These are phyloP conservation scores for Camptogramma bilineatum DNA, from an alignment of 2,888 invertebrate species.

Conservation along the genomic window DNA sequence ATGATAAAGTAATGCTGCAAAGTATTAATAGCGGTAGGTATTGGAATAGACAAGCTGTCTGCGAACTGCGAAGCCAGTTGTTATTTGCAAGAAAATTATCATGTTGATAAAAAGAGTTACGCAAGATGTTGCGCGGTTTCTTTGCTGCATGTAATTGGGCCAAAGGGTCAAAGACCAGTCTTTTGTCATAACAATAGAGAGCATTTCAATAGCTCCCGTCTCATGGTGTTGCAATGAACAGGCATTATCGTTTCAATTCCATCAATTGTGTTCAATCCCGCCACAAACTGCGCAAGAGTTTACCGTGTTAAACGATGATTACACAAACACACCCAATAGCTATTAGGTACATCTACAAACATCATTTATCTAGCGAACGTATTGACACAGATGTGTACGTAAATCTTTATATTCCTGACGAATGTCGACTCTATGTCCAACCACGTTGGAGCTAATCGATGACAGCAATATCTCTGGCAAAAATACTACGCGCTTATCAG, in stretches of 20 bases:
- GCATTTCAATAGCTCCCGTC: slow-evolving; percentile 43
- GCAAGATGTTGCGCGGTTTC: slow-evolving; percentile 50
- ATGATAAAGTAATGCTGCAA: slow-evolving; percentile 29
- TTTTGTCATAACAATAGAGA: slow-evolving; percentile 54
- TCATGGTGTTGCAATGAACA: slow-evolving; percentile 44
- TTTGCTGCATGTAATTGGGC: slow-evolving; percentile 57
- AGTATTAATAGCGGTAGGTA: slow-evolving; percentile 31
- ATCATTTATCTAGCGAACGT: slow-evolving; percentile 38
- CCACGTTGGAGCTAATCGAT: slow-evolving; percentile 9
- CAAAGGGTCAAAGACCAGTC: slow-evolving; percentile 71
- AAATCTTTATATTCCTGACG: slow-evolving; percentile 30
- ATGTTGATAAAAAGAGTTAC: slow-evolving; percentile 52
- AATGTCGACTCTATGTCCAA: slow-evolving; percentile 29
- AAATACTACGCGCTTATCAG: slow-evolving; percentile 50
- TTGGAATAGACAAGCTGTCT: slow-evolving; percentile 43
- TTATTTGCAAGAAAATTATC: slow-evolving; percentile 45
- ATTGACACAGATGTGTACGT: slow-evolving; percentile 51
- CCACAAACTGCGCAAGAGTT: slow-evolving; percentile 23
- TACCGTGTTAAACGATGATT: slow-evolving; percentile 34
- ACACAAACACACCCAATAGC: slow-evolving; percentile 34
- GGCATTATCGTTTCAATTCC: slow-evolving; percentile 28
- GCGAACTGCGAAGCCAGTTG: slow-evolving; percentile 29
- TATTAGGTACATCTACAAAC: slow-evolving; percentile 31
- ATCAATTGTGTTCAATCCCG: slow-evolving; percentile 42
- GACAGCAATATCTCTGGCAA: slow-evolving; percentile 26